Base-by-base conservation (phyloP, 2,888 invertebrate species). In the Hipparchia semele region DNA sequence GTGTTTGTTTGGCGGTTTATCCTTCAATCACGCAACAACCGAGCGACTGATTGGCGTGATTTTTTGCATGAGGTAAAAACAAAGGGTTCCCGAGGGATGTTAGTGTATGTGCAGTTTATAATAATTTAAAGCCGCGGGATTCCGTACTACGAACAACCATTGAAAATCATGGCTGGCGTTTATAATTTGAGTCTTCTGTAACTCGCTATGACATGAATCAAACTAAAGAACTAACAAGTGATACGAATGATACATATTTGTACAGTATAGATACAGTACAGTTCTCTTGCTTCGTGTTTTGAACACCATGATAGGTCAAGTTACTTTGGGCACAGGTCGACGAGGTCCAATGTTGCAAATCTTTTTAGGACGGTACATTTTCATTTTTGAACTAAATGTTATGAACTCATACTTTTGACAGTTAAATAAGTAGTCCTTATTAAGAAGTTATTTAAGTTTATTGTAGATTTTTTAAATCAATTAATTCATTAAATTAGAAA, bases 281-380 rank as follows among this genome's bases (percentile, higher is more conserved):
- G 2, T 39, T 39, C 39, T 39, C 39, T 39, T 5, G 75, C 72
- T 75, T 74, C 73, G 71, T 76, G 73, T 73, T 75, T 39, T 39
- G 5, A 77, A 75, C 65, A 71, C 58, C 73, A 73, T 73, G 78
- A 78, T 72, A 71, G 82, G 45, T 80, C 82, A 75, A 23, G 5
- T 68, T 77, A 75, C 8, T 68, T 60, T 78, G 75, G 77, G 59
- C 67, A 60, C 66, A 60, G 45, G 58, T n/a, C 59, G 64, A 10
- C 59, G 64, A 74, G 59, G 66, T 53, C 58, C 54, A 53, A 68
- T 9, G 61, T 54, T 58, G 67, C 46, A 69, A 73, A 73, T 70
- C 66, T 59, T 69, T 59, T 73, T 73, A 69, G 13, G 54, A 59
- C 12, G n/a, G 46, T 70, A 46, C 60, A 66, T 53, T 54, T 71